Evolutionary conservation across 1,140 invertebrate genomes (phyloP), one percentile per base, ranked within the genome.

Genomic region (Ganaspis sp.): DNA sequence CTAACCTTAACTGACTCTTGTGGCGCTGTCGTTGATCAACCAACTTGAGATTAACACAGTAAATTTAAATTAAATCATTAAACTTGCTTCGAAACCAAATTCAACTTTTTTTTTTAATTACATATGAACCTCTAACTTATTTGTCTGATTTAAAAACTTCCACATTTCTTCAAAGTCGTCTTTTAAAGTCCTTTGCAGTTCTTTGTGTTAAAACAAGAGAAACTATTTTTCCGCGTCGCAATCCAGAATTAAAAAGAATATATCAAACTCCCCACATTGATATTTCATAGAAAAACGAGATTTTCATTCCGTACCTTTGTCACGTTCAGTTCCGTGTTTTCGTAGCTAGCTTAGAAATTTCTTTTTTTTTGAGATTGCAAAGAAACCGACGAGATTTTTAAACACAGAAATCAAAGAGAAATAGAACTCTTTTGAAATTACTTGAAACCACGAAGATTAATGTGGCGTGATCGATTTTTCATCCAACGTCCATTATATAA

Each of bases 401-500:
- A 49, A 2, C 29, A 49, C 5, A 49, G 17, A 49, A 49, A 49
- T 4, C 12, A 29, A 29, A 64, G 12, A 26, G 54, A 29, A 64
- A 29, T 29, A 26, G 21, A 64, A 64, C 1, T 12, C 12, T 3
- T 12, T 64, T 29, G 19, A 64, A 26, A 64, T 29, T 15, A 64
- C 58, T 64, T 12, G 29, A 64, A 1, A 53, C 45, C 38, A 19
- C 58, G 42, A 81, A 79, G 70, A 83, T 83, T 81, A 81, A 81
- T 79, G 78, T 58, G 72, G 53, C 58, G 53, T 77, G 78, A 82
- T 78, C 70, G 71, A 49, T 76, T 76, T 76, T 76, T 72, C 37
- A 80, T 73, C 34, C 38, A 73, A 29, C 72, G 49, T 54, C 69
- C 26, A 26, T 74, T 58, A 38, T 72, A 17, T 21, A 34, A 9